Evolutionary conservation across 2,113 vertebrate species (phyloP).

Genomic region (Burhinus bistriatus): DNA sequence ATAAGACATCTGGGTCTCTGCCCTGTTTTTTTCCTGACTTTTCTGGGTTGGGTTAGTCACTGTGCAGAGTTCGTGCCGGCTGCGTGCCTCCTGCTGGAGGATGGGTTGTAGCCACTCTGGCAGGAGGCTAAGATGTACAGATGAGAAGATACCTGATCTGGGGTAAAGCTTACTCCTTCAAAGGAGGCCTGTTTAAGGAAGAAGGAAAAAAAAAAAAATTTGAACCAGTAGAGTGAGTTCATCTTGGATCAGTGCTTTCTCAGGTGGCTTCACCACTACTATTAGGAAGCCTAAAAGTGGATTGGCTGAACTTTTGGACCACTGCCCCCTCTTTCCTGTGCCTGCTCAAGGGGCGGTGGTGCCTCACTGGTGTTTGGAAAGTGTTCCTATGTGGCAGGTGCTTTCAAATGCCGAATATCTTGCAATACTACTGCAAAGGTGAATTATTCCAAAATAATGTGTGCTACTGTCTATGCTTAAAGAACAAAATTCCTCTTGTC

Average conservation of each 20-base stretch:
- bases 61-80: background rate
- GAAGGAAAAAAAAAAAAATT: background rate
- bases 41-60: background rate
- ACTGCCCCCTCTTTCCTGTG: background rate
- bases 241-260: background rate
- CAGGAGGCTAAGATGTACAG: background rate
- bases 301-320: background rate
- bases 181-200: background rate
- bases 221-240: background rate
- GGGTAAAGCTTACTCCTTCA: background rate
- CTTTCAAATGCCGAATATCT: background rate
- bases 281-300: background rate
- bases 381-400: background rate
- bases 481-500: background rate
- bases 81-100: background rate
- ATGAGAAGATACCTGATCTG: background rate
- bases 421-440: background rate
- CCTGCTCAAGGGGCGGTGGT: accelerated
- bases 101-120: background rate
- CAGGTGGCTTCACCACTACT: background rate
- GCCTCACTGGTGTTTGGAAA: background rate
- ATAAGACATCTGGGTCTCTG: background rate
- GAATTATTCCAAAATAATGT: background rate
- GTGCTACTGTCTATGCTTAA: background rate
- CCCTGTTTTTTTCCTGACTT: background rate